Percentiles rank a stretch among this genome's conserved stretches.
Evolutionary conservation across 2,888 invertebrate genomes (phyloP).

Genomic region (Isoperla grammatica): DNA sequence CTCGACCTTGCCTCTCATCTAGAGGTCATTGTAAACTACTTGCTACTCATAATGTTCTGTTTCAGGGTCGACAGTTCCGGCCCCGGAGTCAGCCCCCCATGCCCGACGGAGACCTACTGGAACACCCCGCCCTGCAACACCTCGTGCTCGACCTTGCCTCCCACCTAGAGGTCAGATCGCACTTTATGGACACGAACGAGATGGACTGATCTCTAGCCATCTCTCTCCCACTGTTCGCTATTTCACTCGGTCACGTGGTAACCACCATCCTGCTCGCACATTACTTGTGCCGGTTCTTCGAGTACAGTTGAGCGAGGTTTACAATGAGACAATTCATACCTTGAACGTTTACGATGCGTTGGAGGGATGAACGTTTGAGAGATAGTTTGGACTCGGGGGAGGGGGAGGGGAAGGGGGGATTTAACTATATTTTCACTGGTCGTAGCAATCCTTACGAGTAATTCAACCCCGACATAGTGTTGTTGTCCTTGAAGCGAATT

Average conservation of each 20-base stretch:
- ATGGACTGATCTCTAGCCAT: conserved; percentile 57
- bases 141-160: conserved; percentile 77
- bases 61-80: conserved; percentile 76
- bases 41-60: no score
- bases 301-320: neutral
- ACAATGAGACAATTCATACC: neutral
- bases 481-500: no score
- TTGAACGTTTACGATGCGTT: no score
- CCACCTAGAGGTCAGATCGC: conserved; percentile 74
- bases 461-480: no score
- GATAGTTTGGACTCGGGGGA: no score
- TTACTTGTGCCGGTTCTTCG: neutral
- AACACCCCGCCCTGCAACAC: conserved; percentile 73
- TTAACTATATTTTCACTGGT: no score
- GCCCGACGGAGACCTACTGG: conserved; percentile 80
- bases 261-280: neutral
- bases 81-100: conserved; percentile 81
- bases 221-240: conserved; percentile 36
- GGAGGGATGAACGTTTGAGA: no score
- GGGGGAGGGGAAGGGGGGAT: no score
- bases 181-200: conserved; percentile 59
- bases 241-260: no score
- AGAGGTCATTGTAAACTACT: no score
- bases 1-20: conserved; percentile 77
- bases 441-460: no score